Evolutionary conservation across 2,888 invertebrate genomes (phyloP).

Genomic region (Coelinius sp.): DNA sequence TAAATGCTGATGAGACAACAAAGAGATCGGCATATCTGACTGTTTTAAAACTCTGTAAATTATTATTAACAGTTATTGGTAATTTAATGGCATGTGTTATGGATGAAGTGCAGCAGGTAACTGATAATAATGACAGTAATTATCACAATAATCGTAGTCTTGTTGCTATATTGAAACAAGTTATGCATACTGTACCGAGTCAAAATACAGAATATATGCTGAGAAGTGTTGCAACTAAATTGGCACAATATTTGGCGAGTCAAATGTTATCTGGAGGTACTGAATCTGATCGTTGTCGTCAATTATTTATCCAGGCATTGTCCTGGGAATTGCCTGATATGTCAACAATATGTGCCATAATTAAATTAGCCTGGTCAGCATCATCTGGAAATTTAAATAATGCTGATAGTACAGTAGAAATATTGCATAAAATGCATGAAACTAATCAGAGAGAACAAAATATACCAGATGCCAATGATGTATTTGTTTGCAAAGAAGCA

Average conservation of each 20-base stretch:
- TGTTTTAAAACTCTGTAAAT: constrained; percentile 89
- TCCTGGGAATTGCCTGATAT: constrained; percentile 82
- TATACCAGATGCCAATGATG: constrained; percentile 79
- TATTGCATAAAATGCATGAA: constrained; percentile 78
- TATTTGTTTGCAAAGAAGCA: constrained; percentile 89
- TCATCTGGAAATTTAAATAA: constrained; percentile 79
- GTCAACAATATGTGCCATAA: constrained; percentile 81
- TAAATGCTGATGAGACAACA: constrained; percentile 83
- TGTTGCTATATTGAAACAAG: constrained; percentile 80
- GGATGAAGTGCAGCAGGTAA: constrained; percentile 72
- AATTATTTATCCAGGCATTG: constrained; percentile 74
- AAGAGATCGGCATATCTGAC: constrained; percentile 90
- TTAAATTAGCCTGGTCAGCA: constrained; percentile 85
- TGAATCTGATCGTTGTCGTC: constrained; percentile 72
- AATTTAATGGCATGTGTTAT: constrained; percentile 80
- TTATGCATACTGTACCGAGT: constrained; percentile 86
- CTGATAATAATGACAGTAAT: constrained; percentile 68
- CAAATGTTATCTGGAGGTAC: constrained; percentile 74
- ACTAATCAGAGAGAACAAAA: constrained; percentile 72
- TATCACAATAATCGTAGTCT: constrained; percentile 68
- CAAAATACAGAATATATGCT: constrained; percentile 88
- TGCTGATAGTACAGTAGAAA: constrained; percentile 75
- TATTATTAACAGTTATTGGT: constrained; percentile 89
- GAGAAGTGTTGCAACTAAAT: constrained; percentile 85
- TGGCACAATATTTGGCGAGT: constrained; percentile 86